Evolutionary conservation across 2,113 vertebrate genomes (phyloP).

Genomic region (Delphinapterus leucas): DNA sequence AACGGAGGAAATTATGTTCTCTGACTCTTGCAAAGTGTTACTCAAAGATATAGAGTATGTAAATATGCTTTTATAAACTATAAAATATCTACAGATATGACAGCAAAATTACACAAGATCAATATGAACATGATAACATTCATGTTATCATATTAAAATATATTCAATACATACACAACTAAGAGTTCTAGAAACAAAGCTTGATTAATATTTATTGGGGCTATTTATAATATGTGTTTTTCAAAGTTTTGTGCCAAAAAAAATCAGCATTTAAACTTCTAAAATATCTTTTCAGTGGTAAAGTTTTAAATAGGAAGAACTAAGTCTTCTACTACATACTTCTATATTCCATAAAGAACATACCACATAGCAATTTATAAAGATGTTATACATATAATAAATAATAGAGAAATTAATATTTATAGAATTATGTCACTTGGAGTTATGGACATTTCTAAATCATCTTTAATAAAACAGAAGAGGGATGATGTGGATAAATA

Average conservation of each 20-base stretch:
- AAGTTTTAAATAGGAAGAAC: not conserved
- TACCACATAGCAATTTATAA: not conserved
- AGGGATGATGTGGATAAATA: not conserved
- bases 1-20: not conserved
- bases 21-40: not conserved
- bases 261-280: not conserved
- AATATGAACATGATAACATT: not conserved
- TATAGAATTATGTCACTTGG: not conserved
- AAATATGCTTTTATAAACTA: not conserved
- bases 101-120: not conserved
- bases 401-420: not conserved
- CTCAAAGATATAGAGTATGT: not conserved
- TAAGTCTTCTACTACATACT: not conserved
- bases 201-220: not conserved
- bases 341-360: not conserved
- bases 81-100: not conserved
- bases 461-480: not conserved
- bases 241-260: not conserved
- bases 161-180: not conserved
- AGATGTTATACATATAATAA: not conserved
- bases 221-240: not conserved
- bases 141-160: not conserved
- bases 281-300: not conserved
- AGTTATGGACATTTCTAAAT: not conserved
- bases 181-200: not conserved